Base-by-base conservation (phyloP, 53 echinoderm and acorn worm genomes). In the Holothuria scabra region DNA sequence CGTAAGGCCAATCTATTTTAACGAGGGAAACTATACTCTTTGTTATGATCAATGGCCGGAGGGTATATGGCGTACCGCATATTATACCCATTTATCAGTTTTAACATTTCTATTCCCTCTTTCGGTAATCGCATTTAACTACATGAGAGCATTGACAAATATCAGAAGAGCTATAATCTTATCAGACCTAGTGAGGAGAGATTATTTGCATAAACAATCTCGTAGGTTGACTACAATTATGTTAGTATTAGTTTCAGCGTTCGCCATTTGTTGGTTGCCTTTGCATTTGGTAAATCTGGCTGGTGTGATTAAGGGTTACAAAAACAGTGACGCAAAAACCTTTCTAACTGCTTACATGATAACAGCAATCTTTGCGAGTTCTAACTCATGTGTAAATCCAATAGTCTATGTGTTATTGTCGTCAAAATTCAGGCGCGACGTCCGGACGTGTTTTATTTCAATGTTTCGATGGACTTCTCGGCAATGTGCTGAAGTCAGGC, bases 231-330 rank as follows among this genome's bases (percentile, higher is more conserved):
- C 74, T 33, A 74, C 49, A 6, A 48, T 74, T 33, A 74, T 74
- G 25, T 21, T 30, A 41, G 5, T 74, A 14, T 48, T 74, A 9
- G 46, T 74, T n/a, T 21, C 26, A n/a, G 74, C 74, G 9, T 74
- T 74, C 37, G 23, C 25, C 8, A 48, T 74, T n/a, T 74, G 74
- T 21, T 74, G 74, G 74, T 33, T 74, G 52, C 74, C 74, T 41
- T 26, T 46, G 23, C 31, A 74, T 22, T 8, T 48, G 7, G 74
- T 74, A 24, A 41, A 46, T 41, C 37, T 74, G 11, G 32, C 74
- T 33, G 46, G 22, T 8, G 74, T 74, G n/a, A 20, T 74, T 22
- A 25, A 25, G 31, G 49, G 74, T 14, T 19, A 41, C 18, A 24
- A 21, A 2, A 48, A 44, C n/a, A 41, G 41, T 6, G 32, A 74